These are phyloP conservation scores for Hymenochirus boettgeri DNA, from an alignment of 2,113 vertebrate genomes.

Conservation along the genomic window DNA sequence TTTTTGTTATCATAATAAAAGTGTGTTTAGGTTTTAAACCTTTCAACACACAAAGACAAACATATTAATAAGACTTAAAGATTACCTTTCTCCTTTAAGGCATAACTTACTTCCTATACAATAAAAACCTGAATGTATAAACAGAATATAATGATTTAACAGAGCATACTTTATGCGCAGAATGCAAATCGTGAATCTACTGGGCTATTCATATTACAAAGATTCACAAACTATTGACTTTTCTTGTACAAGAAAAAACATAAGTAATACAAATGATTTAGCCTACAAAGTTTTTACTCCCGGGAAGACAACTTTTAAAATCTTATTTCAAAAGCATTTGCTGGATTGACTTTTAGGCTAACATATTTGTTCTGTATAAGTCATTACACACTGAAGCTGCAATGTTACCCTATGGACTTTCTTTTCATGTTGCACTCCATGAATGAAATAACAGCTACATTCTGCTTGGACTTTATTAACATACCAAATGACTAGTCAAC, in stretches of 20 bases:
- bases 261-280: background rate
- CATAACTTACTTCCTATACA: too few species aligned
- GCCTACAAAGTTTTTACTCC: background rate
- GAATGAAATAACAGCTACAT: constrained; percentile 14
- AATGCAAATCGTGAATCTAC: too few species aligned
- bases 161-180: too few species aligned
- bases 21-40: too few species aligned
- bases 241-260: background rate
- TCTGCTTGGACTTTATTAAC: constrained; percentile 14
- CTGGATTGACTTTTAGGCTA: constrained; percentile 14
- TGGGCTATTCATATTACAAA: background rate
- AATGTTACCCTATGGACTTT: constrained; percentile 9
- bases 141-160: too few species aligned
- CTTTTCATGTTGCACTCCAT: constrained; percentile 9
- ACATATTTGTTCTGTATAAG: constrained; percentile 15
- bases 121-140: too few species aligned
- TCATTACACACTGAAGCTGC: constrained; percentile 3
- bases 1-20: too few species aligned
- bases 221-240: background rate
- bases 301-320: background rate
- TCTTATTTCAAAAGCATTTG: constrained; percentile 9
- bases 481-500: constrained; percentile 12
- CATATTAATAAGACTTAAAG: too few species aligned
- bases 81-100: too few species aligned
- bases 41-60: too few species aligned